Base-by-base conservation (phyloP, 92 coral and sea anemone species). In the Porites rus region DNA sequence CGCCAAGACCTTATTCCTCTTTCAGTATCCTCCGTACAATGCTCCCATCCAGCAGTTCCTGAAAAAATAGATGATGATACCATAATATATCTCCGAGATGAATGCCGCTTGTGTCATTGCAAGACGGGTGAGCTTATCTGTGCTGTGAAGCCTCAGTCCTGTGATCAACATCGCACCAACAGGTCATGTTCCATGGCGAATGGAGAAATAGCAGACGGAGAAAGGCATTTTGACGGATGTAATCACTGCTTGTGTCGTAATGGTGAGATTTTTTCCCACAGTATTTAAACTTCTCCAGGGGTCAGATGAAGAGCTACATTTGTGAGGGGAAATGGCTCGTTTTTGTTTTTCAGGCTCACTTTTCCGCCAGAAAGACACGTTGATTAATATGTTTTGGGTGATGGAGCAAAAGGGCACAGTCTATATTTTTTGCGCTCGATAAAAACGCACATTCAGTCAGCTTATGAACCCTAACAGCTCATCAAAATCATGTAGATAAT, bases 151-250 rank as follows among this genome's bases (percentile, higher is more conserved):
- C 94, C 95, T 51, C 83, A 74, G 3, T 69, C 14, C 4, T 97
- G 99, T 56, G 80, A 74, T 25, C 46, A 18, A 7, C 77, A 88
- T 51, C 81, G 31, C 54, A 21, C 73, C 24, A 68, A 74, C 8
- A 86, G 76, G 68, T 86, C 90, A 24, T 97, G 99, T 78, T n/a
- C 78, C 50, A 75, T 97, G 65, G 87, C 66, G 80, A 89, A 90
- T 38, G 97, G 93, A 54, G 86, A 93, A 52, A 73, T 91, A 21
- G 61, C 81, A 0, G 95, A 95, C 78, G 92, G 95, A 8, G 86
- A 91, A 22, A 78, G 89, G 19, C 99, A 95, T 65, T 88, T 89
- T 72, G 98, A 97, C 79, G 99, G 99, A 3, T 97, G 99, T 46
- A 97, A 97, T 79, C 76, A 88, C 38, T 97, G 99, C 72, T 75